phyloP scores from a whole-genome alignment of 2,888 invertebrate genomes.

The Aporophyla lueneburgensis region DNA sequence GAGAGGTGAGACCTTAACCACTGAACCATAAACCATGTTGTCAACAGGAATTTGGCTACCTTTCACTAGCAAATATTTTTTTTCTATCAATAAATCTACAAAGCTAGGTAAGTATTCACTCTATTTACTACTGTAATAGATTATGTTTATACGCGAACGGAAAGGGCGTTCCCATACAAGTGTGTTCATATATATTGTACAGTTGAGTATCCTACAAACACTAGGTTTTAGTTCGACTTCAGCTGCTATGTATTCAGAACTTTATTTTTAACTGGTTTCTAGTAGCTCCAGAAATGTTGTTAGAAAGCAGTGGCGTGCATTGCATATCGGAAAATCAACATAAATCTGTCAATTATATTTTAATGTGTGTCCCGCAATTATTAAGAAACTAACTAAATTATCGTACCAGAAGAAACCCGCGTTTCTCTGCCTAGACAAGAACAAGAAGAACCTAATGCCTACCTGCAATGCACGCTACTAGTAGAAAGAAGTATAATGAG shows the following conservation, averaged over 20 bases:
- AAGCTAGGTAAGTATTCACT: conserved; percentile 37
- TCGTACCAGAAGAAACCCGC: too few relatives aligned
- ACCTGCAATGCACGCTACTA: too few relatives aligned
- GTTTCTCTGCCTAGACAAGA: too few relatives aligned
- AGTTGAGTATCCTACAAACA: conserved; percentile 24
- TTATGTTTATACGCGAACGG: conserved; percentile 36
- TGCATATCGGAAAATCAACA: too few relatives aligned
- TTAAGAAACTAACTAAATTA: too few relatives aligned
- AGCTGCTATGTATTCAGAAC: not conserved
- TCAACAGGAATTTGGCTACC: not conserved
- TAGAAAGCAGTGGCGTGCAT: too few relatives aligned
- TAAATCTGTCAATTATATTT: too few relatives aligned
- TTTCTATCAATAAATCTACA: conserved; percentile 29
- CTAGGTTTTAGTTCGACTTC: conserved; percentile 18
- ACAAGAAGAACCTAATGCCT: too few relatives aligned
- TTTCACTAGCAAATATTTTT: not conserved
- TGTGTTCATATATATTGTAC: conserved; percentile 32
- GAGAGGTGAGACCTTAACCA: not conserved
- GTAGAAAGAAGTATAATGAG: too few relatives aligned
- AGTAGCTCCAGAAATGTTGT: too few relatives aligned
- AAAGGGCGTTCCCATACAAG: conserved; percentile 43
- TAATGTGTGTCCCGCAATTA: too few relatives aligned
- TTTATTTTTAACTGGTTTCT: not conserved
- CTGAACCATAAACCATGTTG: too few relatives aligned
- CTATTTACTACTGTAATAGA: conserved; percentile 39